Conservation (phyloP, 2,113 vertebrate genomes). For the Bos taurus region ARS-UCD2.0 NC_037347.1:53643001-53643500, state of each 20-base stretch:
- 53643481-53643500: not conserved
- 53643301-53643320: not conserved
- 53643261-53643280: not conserved
- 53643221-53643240: accelerated
- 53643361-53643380: not conserved
- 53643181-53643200: not conserved
- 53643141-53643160: not conserved
- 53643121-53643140: not conserved
- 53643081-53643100: not conserved
- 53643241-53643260: not conserved
- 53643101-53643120: not conserved
- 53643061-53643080: not conserved
- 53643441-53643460: not conserved
- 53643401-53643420: not conserved
- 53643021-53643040: not conserved
- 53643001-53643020: not conserved
- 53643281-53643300: not conserved
- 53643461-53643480: not conserved
- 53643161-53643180: not conserved
- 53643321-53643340: not conserved
- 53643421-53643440: not conserved
- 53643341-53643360: not conserved
- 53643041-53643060: not conserved
- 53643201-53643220: not conserved
- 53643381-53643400: not conserved